Evolutionary conservation across 2,888 invertebrate species (phyloP).

Genomic region (Callimorpha dominula): DNA sequence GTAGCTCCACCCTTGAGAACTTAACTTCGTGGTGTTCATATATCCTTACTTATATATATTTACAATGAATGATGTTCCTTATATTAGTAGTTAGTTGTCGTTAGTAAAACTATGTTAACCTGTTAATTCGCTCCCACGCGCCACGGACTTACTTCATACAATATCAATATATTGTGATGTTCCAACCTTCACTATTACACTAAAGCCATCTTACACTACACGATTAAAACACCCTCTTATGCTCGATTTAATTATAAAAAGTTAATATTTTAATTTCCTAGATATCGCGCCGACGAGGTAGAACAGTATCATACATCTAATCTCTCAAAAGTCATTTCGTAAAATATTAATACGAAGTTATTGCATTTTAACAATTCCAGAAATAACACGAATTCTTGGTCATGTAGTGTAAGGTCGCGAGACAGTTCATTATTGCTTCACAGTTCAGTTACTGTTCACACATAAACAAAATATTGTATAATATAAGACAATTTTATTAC

Average conservation of each 20-base stretch:
- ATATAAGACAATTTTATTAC: conserved; percentile 29
- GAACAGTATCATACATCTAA: conserved; percentile 48
- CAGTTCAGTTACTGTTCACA: conserved; percentile 45
- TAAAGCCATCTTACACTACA: conserved; percentile 52
- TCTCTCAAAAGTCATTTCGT: conserved; percentile 35
- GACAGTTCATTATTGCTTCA: conserved; percentile 54
- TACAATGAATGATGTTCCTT: conserved; percentile 66
- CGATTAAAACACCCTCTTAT: conserved; percentile 38
- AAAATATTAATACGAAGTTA: conserved; percentile 39
- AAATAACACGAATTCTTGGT: conserved; percentile 27
- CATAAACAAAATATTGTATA: conserved; percentile 31
- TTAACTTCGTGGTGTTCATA: conserved; percentile 54
- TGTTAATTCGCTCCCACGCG: conserved; percentile 49
- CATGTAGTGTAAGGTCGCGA: conserved; percentile 53
- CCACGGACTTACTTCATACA: conserved; percentile 33
- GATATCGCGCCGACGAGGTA: conserved; percentile 49
- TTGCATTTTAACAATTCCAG: conserved; percentile 32
- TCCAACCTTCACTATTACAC: conserved; percentile 28
- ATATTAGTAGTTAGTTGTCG: conserved; percentile 59
- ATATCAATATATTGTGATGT: conserved; percentile 49
- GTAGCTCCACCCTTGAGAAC: conserved; percentile 47
- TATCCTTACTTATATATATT: conserved; percentile 67
- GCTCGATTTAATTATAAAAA: conserved; percentile 45
- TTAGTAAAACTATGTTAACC: conserved; percentile 59
- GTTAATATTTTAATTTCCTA: conserved; percentile 38